Conservation (phyloP, 2,797 vertebrate genomes). For the Lepidocolaptes lacrymiger region DNA sequence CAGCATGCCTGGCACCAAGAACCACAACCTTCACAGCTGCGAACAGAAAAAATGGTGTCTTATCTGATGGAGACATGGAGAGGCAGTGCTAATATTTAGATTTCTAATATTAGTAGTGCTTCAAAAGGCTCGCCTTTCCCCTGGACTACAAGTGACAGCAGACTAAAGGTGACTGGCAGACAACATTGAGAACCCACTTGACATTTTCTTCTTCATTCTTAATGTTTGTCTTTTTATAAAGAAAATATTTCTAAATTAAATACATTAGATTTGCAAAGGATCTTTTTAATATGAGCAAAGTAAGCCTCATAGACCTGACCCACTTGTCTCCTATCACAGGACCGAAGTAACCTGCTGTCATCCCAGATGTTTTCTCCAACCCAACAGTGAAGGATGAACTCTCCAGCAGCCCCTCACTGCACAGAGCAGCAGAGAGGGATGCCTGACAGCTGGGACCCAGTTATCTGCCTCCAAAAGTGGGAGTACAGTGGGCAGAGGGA, state of each 20-base stretch:
- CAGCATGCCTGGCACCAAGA: not conserved
- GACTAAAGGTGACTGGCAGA: not conserved
- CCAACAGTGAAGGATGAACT: not conserved
- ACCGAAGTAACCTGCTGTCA: not conserved
- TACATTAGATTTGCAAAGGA: not conserved
- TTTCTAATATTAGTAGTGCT: not conserved
- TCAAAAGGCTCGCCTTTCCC: not conserved
- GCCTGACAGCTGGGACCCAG: not conserved
- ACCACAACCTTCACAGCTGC: not conserved
- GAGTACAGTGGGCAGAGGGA: too few relatives aligned
- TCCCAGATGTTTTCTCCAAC: not conserved
- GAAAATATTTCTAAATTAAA: not conserved
- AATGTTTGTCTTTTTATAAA: constrained; percentile 22
- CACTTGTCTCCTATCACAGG: not conserved
- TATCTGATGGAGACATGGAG: not conserved
- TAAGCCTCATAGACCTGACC: not conserved
- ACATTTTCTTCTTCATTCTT: constrained; percentile 13
- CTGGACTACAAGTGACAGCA: not conserved
- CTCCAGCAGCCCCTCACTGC: not conserved
- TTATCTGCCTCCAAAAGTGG: not conserved
- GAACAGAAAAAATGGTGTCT: not conserved
- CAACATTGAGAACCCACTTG: not conserved
- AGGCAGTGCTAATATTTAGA: constrained; percentile 52
- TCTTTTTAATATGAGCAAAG: not conserved
- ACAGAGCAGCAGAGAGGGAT: not conserved